Conservation (phyloP, 2,113 vertebrate genomes). For the Pampusana beccarii region DNA sequence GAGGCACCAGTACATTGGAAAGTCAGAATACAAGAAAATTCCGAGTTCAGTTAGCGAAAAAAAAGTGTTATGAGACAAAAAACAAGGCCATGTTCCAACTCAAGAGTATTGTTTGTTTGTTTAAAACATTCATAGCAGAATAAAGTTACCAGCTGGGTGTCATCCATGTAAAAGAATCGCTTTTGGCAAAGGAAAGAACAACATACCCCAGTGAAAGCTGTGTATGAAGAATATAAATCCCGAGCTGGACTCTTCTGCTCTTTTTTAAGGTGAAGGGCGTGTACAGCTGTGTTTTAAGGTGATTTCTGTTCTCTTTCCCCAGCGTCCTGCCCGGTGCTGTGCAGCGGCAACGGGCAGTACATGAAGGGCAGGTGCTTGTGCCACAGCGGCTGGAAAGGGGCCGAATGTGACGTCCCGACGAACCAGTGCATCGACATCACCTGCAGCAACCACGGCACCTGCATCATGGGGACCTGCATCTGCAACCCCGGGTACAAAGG, state of each 20-base stretch:
- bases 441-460: conserved; percentile 92
- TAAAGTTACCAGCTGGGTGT: background rate
- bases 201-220: background rate
- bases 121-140: background rate
- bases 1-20: background rate
- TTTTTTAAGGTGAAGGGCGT: background rate
- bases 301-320: background rate
- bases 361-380: conserved; percentile 96
- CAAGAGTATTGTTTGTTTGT: background rate
- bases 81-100: background rate
- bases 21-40: background rate
- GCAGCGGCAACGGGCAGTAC: conserved; percentile 97
- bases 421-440: conserved; percentile 94
- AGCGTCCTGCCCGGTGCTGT: conserved; percentile 96
- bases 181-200: background rate
- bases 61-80: background rate
- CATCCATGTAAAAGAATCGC: background rate
- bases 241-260: background rate
- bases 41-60: background rate
- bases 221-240: background rate
- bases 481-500: conserved; percentile 97
- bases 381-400: conserved; percentile 97
- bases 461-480: conserved; percentile 97
- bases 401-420: conserved; percentile 93
- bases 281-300: background rate